Conservation (phyloP, 2,797 vertebrate genomes). For the Rhinatrema bivittatum region DNA sequence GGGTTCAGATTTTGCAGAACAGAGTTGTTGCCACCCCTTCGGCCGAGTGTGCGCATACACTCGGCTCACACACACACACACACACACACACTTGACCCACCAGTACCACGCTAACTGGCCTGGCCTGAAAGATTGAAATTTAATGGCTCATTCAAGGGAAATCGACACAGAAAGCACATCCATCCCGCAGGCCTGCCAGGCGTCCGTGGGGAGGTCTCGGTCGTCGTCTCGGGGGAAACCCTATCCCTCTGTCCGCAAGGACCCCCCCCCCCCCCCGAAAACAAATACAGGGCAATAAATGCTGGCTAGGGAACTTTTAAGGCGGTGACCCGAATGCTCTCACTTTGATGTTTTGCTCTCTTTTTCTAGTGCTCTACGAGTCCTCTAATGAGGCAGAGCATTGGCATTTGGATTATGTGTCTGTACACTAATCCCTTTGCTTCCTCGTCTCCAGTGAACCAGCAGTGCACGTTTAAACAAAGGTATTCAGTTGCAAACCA, state of each 20-base stretch:
- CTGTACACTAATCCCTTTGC: slow-evolving; percentile 56
- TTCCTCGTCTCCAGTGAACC: slow-evolving; percentile 52
- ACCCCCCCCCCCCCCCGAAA: no score
- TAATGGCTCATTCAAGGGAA: slow-evolving; percentile 41
- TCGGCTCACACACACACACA: no score
- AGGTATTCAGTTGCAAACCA: slow-evolving; percentile 18
- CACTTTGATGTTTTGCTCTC: neutral
- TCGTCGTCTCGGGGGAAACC: neutral
- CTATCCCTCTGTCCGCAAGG: no score
- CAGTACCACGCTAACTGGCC: slow-evolving; percentile 23
- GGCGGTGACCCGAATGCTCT: neutral
- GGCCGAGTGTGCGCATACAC: no score
- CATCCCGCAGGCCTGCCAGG: slow-evolving; percentile 29
- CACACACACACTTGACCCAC: slow-evolving; percentile 36
- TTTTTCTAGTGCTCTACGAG: neutral
- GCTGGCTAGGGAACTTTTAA: neutral
- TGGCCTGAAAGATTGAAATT: slow-evolving; percentile 40
- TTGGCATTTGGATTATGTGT: slow-evolving; percentile 46
- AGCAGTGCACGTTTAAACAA: slow-evolving; percentile 17
- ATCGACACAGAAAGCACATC: slow-evolving; percentile 42
- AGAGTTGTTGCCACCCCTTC: no score
- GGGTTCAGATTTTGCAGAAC: no score
- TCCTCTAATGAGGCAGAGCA: slow-evolving; percentile 58
- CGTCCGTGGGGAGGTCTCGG: no score
- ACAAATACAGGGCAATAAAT: neutral